A percentile compares a stretch with the other conserved stretches of the same genome.
These are phyloP conservation scores for Agonopterix arenella DNA, from an alignment of 2,888 invertebrate species.

Conservation along the genomic window DNA sequence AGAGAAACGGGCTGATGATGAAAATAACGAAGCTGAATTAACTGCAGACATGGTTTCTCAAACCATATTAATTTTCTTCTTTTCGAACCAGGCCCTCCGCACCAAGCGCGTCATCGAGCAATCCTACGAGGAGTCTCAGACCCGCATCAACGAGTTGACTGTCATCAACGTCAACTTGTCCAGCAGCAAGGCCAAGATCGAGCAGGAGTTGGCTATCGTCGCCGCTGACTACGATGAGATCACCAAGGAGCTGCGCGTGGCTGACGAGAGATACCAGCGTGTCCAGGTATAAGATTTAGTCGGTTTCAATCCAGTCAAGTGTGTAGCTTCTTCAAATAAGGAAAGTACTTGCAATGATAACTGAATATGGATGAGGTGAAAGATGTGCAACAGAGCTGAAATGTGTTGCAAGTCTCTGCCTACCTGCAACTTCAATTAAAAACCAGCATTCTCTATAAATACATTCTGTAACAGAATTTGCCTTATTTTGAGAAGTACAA, in stretches of 20 bases:
- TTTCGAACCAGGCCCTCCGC: conserved; percentile 85
- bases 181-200: conserved; percentile 95
- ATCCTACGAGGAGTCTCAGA: conserved; percentile 92
- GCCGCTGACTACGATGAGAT: conserved; percentile 99
- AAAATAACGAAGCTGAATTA: no score
- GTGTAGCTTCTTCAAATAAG: no score
- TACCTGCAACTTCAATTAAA: no score
- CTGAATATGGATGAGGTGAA: no score
- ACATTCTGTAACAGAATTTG: no score
- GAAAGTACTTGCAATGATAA: no score
- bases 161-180: conserved; percentile 97
- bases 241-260: conserved; percentile 94
- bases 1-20: no score
- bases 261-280: conserved; percentile 96
- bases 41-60: no score
- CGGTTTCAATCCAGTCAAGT: background rate
- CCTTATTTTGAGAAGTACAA: no score
- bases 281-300: conserved; percentile 75
- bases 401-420: no score
- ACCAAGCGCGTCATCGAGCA: conserved; percentile 94
- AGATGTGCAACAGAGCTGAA: no score
- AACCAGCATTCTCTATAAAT: no score
- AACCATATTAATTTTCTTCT: background rate
- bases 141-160: conserved; percentile 95
- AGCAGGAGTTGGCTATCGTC: conserved; percentile 93